These are phyloP conservation scores for Procambarus clarkii DNA, from an alignment of 1,140 invertebrate genomes.

Conservation along the genomic window DNA sequence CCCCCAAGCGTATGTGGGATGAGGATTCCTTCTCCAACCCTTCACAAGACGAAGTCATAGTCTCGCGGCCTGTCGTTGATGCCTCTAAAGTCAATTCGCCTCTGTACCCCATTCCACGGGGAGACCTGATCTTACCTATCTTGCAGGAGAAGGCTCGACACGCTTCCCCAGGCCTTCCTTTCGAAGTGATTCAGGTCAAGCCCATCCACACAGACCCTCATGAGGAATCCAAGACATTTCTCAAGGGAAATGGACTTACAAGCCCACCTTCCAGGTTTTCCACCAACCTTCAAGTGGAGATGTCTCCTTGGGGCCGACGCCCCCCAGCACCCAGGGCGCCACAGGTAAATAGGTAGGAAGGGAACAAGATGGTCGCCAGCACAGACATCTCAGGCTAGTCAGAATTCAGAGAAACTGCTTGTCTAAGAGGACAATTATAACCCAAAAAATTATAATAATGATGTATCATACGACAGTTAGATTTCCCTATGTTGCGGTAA, in stretches of 20 bases:
- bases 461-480: too few relatives aligned
- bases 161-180: background rate
- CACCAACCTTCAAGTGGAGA: background rate
- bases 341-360: background rate
- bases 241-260: background rate
- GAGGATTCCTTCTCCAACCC: background rate
- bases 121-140: background rate
- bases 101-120: background rate
- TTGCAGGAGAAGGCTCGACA: background rate
- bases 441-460: too few relatives aligned
- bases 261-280: background rate
- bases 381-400: too few relatives aligned
- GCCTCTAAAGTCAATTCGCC: constrained; percentile 28
- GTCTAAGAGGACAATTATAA: too few relatives aligned
- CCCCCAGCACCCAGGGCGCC: background rate
- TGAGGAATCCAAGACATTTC: background rate
- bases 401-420: too few relatives aligned
- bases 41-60: constrained; percentile 39
- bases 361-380: too few relatives aligned
- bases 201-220: background rate
- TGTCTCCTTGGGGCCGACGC: background rate
- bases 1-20: background rate
- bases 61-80: constrained; percentile 46
- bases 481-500: too few relatives aligned
- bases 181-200: constrained; percentile 8